A percentile compares a stretch with the other conserved stretches of the same genome.
These are phyloP conservation scores for Aphelinus certus DNA, from an alignment of 1,140 invertebrate genomes.

Conservation along the genomic window DNA sequence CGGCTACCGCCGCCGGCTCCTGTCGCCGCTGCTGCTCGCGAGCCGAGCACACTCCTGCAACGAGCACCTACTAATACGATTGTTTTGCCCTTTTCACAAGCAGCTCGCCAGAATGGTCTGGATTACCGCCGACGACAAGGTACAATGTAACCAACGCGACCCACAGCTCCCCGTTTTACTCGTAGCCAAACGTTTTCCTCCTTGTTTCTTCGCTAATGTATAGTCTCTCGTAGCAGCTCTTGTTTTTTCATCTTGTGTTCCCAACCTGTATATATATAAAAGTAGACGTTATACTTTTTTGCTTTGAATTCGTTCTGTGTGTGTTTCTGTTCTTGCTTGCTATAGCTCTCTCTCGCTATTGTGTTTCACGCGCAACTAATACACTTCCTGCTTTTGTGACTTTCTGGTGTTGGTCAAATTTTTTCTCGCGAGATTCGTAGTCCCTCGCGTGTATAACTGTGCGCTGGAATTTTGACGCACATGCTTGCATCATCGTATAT, in stretches of 20 bases:
- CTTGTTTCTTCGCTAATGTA: constrained; percentile 22
- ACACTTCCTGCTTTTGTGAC: too few species aligned
- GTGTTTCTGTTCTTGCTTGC: too few species aligned
- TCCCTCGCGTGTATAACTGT: too few species aligned
- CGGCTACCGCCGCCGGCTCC: constrained; percentile 6
- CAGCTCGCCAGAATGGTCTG: constrained; percentile 66
- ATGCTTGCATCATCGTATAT: too few species aligned
- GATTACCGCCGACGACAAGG: constrained; percentile 64
- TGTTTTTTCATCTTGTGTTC: not conserved
- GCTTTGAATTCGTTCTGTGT: too few species aligned
- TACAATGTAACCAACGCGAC: constrained; percentile 40
- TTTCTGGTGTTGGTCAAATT: too few species aligned
- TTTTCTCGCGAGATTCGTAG: too few species aligned
- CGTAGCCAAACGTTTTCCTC: not conserved
- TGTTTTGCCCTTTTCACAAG: constrained; percentile 62
- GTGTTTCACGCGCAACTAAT: too few species aligned
- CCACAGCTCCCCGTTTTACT: not conserved
- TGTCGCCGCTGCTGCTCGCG: constrained; percentile 8
- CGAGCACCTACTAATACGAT: constrained; percentile 54
- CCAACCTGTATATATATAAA: not conserved
- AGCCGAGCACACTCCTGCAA: constrained; percentile 4
- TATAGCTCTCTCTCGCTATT: too few species aligned
- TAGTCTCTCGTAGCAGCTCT: not conserved
- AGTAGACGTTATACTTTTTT: not conserved
- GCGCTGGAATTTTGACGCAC: too few species aligned